Base-by-base conservation (phyloP, 2,888 invertebrate genomes). In the Onthophagus sagittarius region DNA sequence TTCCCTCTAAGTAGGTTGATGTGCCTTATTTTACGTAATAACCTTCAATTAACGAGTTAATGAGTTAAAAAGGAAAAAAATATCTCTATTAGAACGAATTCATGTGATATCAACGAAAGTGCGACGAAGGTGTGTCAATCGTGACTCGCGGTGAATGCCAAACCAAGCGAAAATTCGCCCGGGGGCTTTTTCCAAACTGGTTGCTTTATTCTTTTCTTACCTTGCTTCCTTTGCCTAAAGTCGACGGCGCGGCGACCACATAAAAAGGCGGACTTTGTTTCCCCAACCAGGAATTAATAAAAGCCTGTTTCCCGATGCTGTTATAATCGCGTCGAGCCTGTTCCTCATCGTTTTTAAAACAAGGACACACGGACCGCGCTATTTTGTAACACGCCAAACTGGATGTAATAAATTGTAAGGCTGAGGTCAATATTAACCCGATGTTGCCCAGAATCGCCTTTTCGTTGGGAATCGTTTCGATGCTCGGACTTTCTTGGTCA, bases 371-470 rank as follows among this genome's bases (percentile, higher is more conserved):
- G 15, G 87, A 84, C 79, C 86, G 85, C 69, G 89, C 87, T 31
- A 88, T 84, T 81, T 87, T 87, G 84, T 88, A 89, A 75, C 89
- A 87, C 77, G 86, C 86, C 72, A 87, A 79, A 71, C 88, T 84
- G 77, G 89, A 87, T 62, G 88, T 86, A 75, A 89, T 81, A 80
- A 89, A 90, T 83, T 91, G 90, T 14, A 88, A 85, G 0, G 86
- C 82, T 7, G 90, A 89, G 15, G 89, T 87, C 76, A 90, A 85
- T 69, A 92, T 86, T 5, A 92, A 84, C 0, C 89, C 90, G 73
- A 90, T 87, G 84, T 91, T 91, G 9, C 90, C 88, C 32, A 91
- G 83, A 67, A 92, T 86, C 0, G 90, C 89, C 0, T 89, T 75
- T 87, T 86, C 80, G 81, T 89, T 82, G 88, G 89, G 83, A 86